Percentiles rank a stretch among this genome's conserved stretches.
phyloP scores from a whole-genome alignment of 2,797 vertebrate species.

The Acipenser ruthenus region DNA sequence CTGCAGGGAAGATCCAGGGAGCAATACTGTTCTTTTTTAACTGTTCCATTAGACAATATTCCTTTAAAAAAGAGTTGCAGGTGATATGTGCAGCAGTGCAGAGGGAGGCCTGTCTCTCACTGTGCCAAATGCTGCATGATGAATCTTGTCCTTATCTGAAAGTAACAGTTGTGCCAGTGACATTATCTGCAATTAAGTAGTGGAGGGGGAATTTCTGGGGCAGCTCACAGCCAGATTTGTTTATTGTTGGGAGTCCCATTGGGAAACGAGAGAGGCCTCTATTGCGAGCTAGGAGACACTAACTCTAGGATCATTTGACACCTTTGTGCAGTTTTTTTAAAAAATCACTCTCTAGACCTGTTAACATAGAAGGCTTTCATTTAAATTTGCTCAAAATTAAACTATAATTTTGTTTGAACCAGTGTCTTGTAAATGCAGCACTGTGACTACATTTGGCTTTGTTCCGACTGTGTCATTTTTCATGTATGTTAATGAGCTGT shows the following conservation, averaged over 20 bases:
- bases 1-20: not conserved
- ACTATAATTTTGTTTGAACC: conserved; percentile 3
- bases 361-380: conserved; percentile 1
- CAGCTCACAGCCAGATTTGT: conserved; percentile 25
- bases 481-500: not conserved
- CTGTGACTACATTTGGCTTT: not conserved
- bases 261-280: conserved; percentile 18
- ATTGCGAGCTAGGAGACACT: conserved; percentile 9
- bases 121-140: conserved; percentile 29
- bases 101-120: conserved; percentile 21
- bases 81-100: conserved; percentile 11
- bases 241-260: conserved; percentile 28
- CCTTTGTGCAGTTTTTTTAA: conserved; percentile 7
- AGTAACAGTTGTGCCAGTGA: conserved; percentile 30
- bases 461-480: not conserved
- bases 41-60: conserved; percentile 16
- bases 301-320: not conserved
- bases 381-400: conserved; percentile 5
- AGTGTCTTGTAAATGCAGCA: conserved; percentile 3
- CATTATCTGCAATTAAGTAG: conserved; percentile 37
- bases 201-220: conserved; percentile 24
- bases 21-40: conserved; percentile 5
- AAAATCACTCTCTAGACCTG: conserved; percentile 3
- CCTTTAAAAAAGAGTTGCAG: conserved; percentile 13
- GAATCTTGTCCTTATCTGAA: conserved; percentile 37